Conservation (phyloP, 2,113 vertebrate species). For the Crocuta crocuta region DNA sequence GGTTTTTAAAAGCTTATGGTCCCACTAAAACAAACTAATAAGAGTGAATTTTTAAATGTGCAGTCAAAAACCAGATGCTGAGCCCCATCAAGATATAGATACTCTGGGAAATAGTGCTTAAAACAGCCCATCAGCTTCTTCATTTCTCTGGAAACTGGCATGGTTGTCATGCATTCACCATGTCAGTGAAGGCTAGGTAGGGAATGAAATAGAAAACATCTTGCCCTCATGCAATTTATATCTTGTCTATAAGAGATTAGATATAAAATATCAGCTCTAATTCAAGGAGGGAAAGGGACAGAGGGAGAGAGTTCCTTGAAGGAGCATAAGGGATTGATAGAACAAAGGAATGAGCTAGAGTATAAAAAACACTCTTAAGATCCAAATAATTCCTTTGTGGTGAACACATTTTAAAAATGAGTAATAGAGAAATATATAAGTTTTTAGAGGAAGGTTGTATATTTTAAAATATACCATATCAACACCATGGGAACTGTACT, state of each 20-base stretch:
- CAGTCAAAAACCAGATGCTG: neutral
- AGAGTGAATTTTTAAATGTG: neutral
- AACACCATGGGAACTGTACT: neutral
- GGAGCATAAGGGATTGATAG: neutral
- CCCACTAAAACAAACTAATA: neutral
- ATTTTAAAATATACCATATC: neutral
- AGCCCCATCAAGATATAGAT: neutral
- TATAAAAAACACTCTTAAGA: slow-evolving; percentile 1
- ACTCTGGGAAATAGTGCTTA: neutral
- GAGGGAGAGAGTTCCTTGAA: neutral
- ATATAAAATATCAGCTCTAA: neutral
- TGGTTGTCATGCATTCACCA: neutral
- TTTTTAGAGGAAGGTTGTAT: neutral
- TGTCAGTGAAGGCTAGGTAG: neutral
- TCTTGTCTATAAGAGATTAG: neutral
- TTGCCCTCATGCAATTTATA: neutral
- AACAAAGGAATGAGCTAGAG: neutral
- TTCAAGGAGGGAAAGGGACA: neutral
- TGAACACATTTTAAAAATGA: neutral
- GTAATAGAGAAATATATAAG: neutral
- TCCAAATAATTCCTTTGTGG: neutral
- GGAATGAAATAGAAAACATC: slow-evolving; percentile 25
- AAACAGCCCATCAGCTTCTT: neutral
- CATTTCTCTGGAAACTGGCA: neutral
- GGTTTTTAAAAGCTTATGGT: neutral